These are phyloP conservation scores for Rhogogaster chlorosoma DNA, from an alignment of 2,888 invertebrate species.

Conservation along the genomic window DNA sequence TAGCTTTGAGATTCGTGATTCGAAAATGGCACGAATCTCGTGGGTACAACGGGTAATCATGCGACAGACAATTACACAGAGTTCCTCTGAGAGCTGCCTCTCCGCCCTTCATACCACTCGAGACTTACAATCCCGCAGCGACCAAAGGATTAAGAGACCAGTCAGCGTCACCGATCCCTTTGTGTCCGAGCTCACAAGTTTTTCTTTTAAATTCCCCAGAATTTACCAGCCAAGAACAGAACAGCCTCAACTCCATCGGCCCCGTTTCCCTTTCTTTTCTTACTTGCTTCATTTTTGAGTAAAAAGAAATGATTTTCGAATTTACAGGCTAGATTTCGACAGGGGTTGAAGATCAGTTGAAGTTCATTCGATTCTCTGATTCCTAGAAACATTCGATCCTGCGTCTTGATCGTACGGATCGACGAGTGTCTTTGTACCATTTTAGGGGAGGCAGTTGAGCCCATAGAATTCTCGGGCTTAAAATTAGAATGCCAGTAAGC, in stretches of 20 bases:
- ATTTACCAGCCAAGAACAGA: constrained; percentile 61
- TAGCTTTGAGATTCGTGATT: constrained; percentile 43
- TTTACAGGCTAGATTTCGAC: no score
- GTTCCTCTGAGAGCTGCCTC: constrained; percentile 61
- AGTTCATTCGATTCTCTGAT: not conserved
- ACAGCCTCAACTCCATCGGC: constrained; percentile 48
- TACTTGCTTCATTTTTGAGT: constrained; percentile 48
- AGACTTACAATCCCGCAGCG: constrained; percentile 53
- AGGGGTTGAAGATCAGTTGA: not conserved
- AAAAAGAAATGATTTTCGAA: not conserved
- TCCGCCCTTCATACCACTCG: constrained; percentile 30
- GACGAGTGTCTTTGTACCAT: constrained; percentile 31
- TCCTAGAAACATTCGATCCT: not conserved
- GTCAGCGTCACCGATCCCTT: constrained; percentile 64
- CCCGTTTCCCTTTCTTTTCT: not conserved
- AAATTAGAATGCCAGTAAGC: constrained; percentile 45
- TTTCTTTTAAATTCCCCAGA: constrained; percentile 65
- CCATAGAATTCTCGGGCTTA: constrained; percentile 33
- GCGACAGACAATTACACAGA: constrained; percentile 68
- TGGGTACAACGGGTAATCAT: constrained; percentile 64
- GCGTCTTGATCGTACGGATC: not conserved
- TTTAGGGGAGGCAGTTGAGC: constrained; percentile 27
- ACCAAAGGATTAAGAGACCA: constrained; percentile 68
- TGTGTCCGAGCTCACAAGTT: constrained; percentile 61
- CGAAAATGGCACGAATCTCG: constrained; percentile 28